phyloP scores from a whole-genome alignment of 1,140 invertebrate genomes.

The Drosophila hydei region DNA sequence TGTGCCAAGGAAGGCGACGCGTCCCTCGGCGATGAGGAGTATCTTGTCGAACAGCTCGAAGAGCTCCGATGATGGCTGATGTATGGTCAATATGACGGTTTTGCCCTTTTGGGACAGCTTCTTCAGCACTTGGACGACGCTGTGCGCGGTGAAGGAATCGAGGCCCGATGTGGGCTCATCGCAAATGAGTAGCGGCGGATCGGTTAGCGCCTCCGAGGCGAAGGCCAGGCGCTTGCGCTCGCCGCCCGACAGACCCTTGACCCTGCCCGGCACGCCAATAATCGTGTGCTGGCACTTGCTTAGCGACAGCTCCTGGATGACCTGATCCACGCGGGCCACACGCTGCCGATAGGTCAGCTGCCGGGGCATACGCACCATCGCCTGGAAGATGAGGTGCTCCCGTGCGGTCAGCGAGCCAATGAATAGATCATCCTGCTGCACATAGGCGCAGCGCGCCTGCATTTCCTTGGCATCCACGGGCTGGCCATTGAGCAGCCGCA shows the following conservation, averaged over 20 bases:
- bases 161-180: constrained; percentile 97
- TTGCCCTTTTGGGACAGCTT: constrained; percentile 92
- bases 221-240: constrained; percentile 98
- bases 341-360: constrained; percentile 90
- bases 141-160: constrained; percentile 94
- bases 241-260: constrained; percentile 97
- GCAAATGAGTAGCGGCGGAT: constrained; percentile 97
- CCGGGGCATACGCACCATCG: constrained; percentile 95
- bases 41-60: constrained; percentile 96
- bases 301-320: constrained; percentile 90
- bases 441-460: constrained; percentile 94
- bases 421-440: constrained; percentile 98
- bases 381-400: constrained; percentile 96
- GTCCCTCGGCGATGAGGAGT: constrained; percentile 95
- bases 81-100: constrained; percentile 97
- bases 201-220: constrained; percentile 97
- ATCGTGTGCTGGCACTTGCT: constrained; percentile 94
- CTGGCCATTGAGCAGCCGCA: constrained; percentile 89
- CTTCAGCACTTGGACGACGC: constrained; percentile 94
- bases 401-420: constrained; percentile 95
- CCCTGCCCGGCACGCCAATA: constrained; percentile 92
- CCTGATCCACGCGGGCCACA: constrained; percentile 93
- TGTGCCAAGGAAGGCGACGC: constrained; percentile 95
- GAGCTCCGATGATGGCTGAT: constrained; percentile 97
- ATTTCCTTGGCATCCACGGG: constrained; percentile 88